These are phyloP conservation scores for Hydroisotoma schaefferi DNA, from an alignment of 2,888 invertebrate species.

Conservation along the genomic window DNA sequence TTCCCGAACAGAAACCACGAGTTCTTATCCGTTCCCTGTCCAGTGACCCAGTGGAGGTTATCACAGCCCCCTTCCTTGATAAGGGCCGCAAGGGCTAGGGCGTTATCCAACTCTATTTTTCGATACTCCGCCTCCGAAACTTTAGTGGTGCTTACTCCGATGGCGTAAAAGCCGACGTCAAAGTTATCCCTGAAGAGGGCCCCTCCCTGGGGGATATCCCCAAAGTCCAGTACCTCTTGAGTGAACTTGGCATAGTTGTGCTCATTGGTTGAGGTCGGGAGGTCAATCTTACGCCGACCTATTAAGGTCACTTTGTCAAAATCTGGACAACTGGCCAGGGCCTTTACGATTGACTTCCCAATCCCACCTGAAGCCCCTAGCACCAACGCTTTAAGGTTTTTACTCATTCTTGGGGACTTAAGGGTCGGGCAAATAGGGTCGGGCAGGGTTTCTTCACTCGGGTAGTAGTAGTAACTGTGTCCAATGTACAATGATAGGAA, in stretches of 20 bases:
- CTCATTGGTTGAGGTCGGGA: neutral
- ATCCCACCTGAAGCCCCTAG: slow-evolving; percentile 56
- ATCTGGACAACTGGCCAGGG: slow-evolving; percentile 50
- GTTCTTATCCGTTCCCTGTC: slow-evolving; percentile 54
- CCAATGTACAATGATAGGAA: no score
- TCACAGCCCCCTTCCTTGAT: neutral
- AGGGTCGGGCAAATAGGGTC: no score
- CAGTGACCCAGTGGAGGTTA: slow-evolving; percentile 23
- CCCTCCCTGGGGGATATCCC: slow-evolving; percentile 53
- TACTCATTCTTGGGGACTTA: no score
- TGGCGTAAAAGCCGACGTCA: slow-evolving; percentile 48
- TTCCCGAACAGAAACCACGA: slow-evolving; percentile 52
- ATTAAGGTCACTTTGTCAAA: slow-evolving; percentile 53
- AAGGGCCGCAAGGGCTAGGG: neutral
- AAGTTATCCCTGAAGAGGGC: slow-evolving; percentile 52
- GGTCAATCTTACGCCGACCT: slow-evolving; percentile 52
- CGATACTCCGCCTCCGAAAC: neutral
- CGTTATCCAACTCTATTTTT: slow-evolving; percentile 9
- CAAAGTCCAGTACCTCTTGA: slow-evolving; percentile 56
- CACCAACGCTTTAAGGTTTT: slow-evolving; percentile 51
- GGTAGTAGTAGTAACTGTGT: no score
- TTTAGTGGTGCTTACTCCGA: slow-evolving; percentile 48
- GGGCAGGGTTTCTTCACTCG: no score
- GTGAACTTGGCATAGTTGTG: slow-evolving; percentile 49
- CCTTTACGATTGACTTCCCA: slow-evolving; percentile 54